Base-by-base conservation (phyloP, 2,888 invertebrate species). In the Hemicrepidius hirtus region DNA sequence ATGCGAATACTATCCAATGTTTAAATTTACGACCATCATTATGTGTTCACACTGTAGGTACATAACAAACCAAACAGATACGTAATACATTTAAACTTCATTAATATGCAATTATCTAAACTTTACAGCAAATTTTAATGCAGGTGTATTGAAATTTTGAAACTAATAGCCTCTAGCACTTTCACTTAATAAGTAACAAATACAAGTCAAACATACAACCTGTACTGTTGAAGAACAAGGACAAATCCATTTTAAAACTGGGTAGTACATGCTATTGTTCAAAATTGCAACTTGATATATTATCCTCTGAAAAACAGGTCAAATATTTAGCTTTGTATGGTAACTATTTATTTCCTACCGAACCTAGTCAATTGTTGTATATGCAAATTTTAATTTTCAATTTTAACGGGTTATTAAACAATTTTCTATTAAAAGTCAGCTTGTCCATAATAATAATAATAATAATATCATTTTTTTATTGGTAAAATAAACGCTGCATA, bases 221-320 rank as follows among this genome's bases (percentile, higher is more conserved):
- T 44, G 18, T 6, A 59, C 3, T 59, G n/a, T 37, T 21, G 46
- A 67, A 57, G 67, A 37, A 67, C 67, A 67, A 67, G 67, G 67
- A 20, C 46, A 44, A 53, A 59, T 12, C 55, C 12, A 66, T 67
- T 66, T 67, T 41, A 57, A 57, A 67, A 41, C 35, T 57, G 18
- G 46, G 59, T 59, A 32, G n/a, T 44, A 67, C 57, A 57, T 49
- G 12, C 67, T 35, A 67, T 67, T 67, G 67, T 67, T 67, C 37
- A 24, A 68, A 50, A 60, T 49, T 59, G 21, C 59, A 35, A 46
- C 28, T 55, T 55, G 41, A 41, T 57, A 55, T 55, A 57, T 60
- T 57, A 55, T 44, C 16, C n/a, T 57, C 24, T 24, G 10, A 32
- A 68, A n/a, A 32, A 24, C 59, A 60, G 68, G 68, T 59, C 68